A percentile compares a stretch with the other conserved stretches of the same genome.
Conservation (phyloP, 2,888 invertebrate genomes). For the Drosophila barbarae region DNA sequence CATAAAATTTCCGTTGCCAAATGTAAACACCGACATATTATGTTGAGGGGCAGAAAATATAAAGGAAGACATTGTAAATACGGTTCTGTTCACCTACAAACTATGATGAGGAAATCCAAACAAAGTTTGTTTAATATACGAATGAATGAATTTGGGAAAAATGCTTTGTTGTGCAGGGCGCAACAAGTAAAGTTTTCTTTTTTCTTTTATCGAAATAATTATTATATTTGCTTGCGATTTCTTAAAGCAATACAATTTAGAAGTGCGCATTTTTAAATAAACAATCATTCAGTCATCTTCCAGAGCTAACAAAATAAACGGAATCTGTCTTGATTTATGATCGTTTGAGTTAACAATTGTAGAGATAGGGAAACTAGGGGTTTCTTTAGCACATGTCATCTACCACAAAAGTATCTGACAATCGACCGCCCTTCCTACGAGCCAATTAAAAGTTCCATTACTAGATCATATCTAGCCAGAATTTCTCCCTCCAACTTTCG, state of each 20-base stretch:
- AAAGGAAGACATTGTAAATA: slow-evolving; percentile 3
- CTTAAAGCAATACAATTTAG: no score
- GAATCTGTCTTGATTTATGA: slow-evolving; percentile 9
- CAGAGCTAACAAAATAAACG: neutral
- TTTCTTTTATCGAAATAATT: neutral
- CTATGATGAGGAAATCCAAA: slow-evolving; percentile 3
- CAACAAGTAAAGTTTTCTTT: neutral
- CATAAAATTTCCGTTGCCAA: slow-evolving; percentile 34
- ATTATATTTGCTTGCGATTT: neutral
- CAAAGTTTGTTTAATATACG: slow-evolving; percentile 1
- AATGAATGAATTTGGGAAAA: slow-evolving; percentile 1
- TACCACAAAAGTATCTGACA: slow-evolving; percentile 20
- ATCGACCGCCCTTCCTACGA: slow-evolving; percentile 1
- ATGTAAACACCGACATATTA: slow-evolving; percentile 24
- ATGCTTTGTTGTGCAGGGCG: neutral
- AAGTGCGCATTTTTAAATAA: no score
- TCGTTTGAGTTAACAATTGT: slow-evolving; percentile 2
- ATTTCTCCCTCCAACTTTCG: slow-evolving; percentile 19
- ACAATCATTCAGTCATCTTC: neutral
- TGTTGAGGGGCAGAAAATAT: neutral
- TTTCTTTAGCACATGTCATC: slow-evolving; percentile 15
- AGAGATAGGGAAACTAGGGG: neutral
- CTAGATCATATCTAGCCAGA: slow-evolving; percentile 30
- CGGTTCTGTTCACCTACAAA: slow-evolving; percentile 6
- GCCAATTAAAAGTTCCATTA: slow-evolving; percentile 57